phyloP scores from a whole-genome alignment of 2,888 invertebrate genomes.

The Oeneis ivallda region DNA sequence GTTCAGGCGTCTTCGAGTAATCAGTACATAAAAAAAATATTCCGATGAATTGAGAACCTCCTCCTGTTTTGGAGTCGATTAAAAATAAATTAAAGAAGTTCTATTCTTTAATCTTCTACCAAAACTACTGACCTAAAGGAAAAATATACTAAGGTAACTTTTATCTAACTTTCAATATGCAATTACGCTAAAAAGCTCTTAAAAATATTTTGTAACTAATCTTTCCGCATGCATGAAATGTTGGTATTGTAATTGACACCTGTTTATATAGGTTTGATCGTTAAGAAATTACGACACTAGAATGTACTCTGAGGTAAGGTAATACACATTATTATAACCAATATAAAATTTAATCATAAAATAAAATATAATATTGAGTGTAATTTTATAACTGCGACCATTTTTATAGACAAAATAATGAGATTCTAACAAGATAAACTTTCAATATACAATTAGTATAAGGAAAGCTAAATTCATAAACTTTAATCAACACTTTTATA shows the following conservation, averaged over 20 bases:
- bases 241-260: slow-evolving; percentile 9
- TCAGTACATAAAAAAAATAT: no score
- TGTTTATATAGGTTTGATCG: slow-evolving; percentile 9
- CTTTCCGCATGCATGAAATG: slow-evolving; percentile 2
- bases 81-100: no score
- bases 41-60: no score
- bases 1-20: no score
- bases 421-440: background rate
- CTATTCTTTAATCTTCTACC: no score
- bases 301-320: background rate
- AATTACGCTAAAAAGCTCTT: background rate
- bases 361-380: background rate
- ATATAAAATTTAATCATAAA: slow-evolving; percentile 3
- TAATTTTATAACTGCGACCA: background rate
- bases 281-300: slow-evolving; percentile 2
- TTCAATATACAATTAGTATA: no score
- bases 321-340: background rate
- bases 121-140: no score
- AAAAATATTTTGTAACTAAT: slow-evolving; percentile 1
- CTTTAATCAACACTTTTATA: no score
- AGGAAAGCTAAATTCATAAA: no score
- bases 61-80: no score
- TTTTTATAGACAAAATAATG: background rate
- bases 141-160: no score
- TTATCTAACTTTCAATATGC: background rate